Evolutionary conservation across 37 sponge, comb jelly and placozoan species (phyloP).

Genomic region (Ianthella basta): DNA sequence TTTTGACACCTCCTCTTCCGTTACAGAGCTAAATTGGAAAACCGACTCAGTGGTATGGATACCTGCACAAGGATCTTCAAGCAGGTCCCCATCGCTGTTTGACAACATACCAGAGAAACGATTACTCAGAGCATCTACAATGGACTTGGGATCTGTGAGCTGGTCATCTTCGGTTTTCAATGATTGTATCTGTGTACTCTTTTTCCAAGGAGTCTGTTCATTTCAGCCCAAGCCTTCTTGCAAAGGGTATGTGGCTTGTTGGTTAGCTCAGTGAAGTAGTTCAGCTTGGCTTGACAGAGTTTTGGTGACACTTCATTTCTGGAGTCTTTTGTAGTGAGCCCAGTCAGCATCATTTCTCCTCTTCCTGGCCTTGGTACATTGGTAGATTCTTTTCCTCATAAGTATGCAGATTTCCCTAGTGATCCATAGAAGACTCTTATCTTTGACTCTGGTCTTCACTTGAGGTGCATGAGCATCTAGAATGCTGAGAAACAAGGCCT

Average conservation of each 20-base stretch:
- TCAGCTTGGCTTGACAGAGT: not conserved
- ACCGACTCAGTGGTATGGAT: not conserved
- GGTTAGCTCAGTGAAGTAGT: not conserved
- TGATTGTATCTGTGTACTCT: not conserved
- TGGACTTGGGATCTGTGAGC: not conserved
- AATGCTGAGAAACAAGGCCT: not conserved
- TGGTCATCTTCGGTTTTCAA: not conserved
- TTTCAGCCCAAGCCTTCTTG: not conserved
- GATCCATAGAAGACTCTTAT: not conserved
- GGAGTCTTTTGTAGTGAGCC: not conserved
- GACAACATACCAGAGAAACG: not conserved
- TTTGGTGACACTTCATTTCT: not conserved
- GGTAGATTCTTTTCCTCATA: not conserved
- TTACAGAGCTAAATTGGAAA: not conserved
- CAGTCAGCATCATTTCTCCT: not conserved
- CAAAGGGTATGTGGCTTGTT: not conserved
- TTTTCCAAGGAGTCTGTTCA: slow-evolving; percentile 2
- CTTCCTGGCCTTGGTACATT: too few relatives aligned
- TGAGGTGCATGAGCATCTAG: not conserved
- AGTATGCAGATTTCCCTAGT: not conserved
- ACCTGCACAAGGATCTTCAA: not conserved
- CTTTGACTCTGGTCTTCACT: not conserved
- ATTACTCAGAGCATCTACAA: not conserved
- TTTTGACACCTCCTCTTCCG: not conserved
- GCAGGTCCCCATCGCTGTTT: not conserved